A percentile compares a stretch with the other conserved stretches of the same genome.
Evolutionary conservation across 2,888 invertebrate species (phyloP).

Genomic region (Sceliomorpha sp.): DNA sequence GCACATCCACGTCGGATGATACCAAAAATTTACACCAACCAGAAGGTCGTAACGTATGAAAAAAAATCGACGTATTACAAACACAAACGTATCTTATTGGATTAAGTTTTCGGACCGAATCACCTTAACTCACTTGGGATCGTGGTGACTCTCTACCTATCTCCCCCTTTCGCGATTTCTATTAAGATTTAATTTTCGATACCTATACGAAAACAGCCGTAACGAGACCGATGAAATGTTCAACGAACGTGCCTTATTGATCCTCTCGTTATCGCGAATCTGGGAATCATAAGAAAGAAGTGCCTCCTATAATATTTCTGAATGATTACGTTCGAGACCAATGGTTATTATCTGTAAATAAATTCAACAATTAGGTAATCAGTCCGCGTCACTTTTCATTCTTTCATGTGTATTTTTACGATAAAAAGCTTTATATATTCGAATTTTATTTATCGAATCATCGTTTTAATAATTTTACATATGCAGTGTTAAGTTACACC

Average conservation of each 20-base stretch:
- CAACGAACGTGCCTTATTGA: slow-evolving; percentile 70
- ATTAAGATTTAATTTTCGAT: slow-evolving; percentile 76
- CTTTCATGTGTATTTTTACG: no score
- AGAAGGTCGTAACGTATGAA: no score
- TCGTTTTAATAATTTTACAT: no score
- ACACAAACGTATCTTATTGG: no score
- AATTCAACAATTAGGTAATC: slow-evolving; percentile 5
- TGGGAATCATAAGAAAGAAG: slow-evolving; percentile 48
- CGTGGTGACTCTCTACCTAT: slow-evolving; percentile 15
- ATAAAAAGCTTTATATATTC: no score
- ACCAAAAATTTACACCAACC: no score
- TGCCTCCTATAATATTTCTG: slow-evolving; percentile 23
- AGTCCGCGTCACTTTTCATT: slow-evolving; percentile 1
- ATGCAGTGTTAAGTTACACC: no score
- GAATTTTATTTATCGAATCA: no score
- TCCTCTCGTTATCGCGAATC: slow-evolving; percentile 65
- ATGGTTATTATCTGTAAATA: slow-evolving; percentile 27
- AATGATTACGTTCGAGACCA: slow-evolving; percentile 32
- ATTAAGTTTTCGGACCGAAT: no score
- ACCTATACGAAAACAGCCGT: slow-evolving; percentile 59
- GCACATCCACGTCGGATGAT: no score
- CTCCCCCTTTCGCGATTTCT: slow-evolving; percentile 52
- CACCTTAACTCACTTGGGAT: no score
- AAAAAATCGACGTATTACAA: no score
- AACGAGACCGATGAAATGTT: slow-evolving; percentile 63